Percentiles rank a stretch among this genome's conserved stretches.
These are phyloP conservation scores for Drosophila nikananu DNA, from an alignment of 1,140 invertebrate genomes.

Conservation along the genomic window DNA sequence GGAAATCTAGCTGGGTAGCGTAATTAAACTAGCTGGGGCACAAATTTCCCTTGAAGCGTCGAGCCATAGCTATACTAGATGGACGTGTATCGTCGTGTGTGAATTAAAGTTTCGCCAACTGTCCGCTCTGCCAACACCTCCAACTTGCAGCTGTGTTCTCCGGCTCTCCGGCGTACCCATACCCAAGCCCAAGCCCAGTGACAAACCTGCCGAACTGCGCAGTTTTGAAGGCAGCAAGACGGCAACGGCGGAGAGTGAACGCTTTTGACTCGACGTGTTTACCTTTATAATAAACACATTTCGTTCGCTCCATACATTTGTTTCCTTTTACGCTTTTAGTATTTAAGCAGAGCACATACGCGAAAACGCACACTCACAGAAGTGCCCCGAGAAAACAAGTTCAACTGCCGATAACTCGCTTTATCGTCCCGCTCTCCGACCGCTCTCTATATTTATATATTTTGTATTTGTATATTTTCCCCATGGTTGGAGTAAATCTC, in stretches of 20 bases:
- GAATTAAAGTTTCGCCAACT: constrained; percentile 26
- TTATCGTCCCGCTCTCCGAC: neutral
- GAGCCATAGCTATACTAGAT: neutral
- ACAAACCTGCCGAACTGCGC: constrained; percentile 61
- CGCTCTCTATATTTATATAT: constrained; percentile 2
- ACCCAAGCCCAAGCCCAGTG: constrained; percentile 11
- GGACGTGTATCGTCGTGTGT: neutral
- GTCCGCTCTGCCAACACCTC: constrained; percentile 22
- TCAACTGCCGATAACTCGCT: constrained; percentile 65
- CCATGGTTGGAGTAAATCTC: constrained; percentile 11
- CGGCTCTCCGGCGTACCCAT: constrained; percentile 1
- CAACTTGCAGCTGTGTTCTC: constrained; percentile 18
- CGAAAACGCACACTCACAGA: constrained; percentile 21
- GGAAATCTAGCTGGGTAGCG: constrained; percentile 38
- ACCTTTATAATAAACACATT: constrained; percentile 80
- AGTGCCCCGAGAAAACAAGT: constrained; percentile 60
- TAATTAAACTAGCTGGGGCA: constrained; percentile 52
- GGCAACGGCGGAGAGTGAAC: constrained; percentile 49
- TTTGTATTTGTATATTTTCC: constrained; percentile 4
- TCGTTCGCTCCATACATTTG: constrained; percentile 57
- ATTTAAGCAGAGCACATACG: constrained; percentile 71
- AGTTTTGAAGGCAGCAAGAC: constrained; percentile 42
- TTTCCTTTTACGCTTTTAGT: constrained; percentile 50
- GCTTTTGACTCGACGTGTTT: constrained; percentile 67
- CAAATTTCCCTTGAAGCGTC: constrained; percentile 41